Base-by-base conservation (phyloP, 2,797 vertebrate species). In the Bradypodion pumilum region DNA sequence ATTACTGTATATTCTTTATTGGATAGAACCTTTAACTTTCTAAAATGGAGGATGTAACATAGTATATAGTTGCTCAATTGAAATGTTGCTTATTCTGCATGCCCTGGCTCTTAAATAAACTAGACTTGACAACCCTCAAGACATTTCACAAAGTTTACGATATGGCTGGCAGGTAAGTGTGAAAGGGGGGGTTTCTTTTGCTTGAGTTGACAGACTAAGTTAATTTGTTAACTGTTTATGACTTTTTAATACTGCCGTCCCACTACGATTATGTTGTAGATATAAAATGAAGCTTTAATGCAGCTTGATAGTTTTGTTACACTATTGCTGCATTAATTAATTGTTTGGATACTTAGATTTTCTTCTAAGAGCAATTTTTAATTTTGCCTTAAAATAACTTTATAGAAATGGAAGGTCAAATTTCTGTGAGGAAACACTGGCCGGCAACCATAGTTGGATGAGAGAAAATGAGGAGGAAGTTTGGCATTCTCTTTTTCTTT, bases 141-240 rank as follows among this genome's bases (percentile, higher is more conserved):
- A 87, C 74, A 82, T 60, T 69, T 74, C 80, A 12, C 80, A 87
- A 69, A 85, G 77, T 86, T 87, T 89, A 91, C 77, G 82, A 42
- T 65, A 83, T 2, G 27, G 79, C 75, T 73, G 44, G 66, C 56
- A 81, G 75, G 52, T 76, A 65, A 63, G 79, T 78, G 42, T 63
- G 78, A 88, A 76, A 86, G 72, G 42, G 63, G 63, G 16, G 4
- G 76, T 49, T 29, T 77, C 69, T 74, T 77, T 0, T 2, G 27
- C 44, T 49, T 76, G 60, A 2, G 56, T 65, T 74, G 80, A 59
- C 56, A 2, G 5, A 2, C 46, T 73, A 59, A 84, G 80, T 76
- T 80, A 3, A 75, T 7, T 1, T 85, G 40, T 81, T 74, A 81
- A 80, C 78, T 76, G 16, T 77, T 77, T 32, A 86, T 82, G 80